phyloP scores from a whole-genome alignment of 2,113 vertebrate genomes.

The Pedetes capensis region DNA sequence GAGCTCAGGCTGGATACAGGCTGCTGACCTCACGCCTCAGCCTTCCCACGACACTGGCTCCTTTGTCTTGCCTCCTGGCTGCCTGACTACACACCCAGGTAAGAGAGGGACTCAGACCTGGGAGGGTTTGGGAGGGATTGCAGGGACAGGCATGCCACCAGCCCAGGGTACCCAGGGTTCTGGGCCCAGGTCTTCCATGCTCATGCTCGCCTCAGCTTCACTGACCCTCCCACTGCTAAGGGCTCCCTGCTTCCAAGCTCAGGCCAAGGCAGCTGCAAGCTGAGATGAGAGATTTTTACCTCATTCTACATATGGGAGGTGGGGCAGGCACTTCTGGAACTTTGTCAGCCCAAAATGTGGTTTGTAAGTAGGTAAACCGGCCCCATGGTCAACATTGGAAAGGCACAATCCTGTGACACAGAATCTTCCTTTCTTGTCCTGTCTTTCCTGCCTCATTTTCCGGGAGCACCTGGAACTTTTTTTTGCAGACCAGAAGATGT shows the following conservation, averaged over 20 bases:
- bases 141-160: fast-evolving
- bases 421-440: not conserved
- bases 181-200: fast-evolving
- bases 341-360: not conserved
- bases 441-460: not conserved
- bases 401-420: not conserved
- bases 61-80: not conserved
- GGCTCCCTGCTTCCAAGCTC: not conserved
- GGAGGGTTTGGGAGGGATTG: not conserved
- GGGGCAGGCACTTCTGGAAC: not conserved
- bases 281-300: not conserved
- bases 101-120: not conserved
- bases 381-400: not conserved
- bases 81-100: fast-evolving
- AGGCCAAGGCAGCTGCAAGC: not conserved
- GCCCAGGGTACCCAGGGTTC: fast-evolving
- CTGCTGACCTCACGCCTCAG: too few species aligned
- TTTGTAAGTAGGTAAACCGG: not conserved
- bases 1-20: not conserved
- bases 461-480: not conserved
- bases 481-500: not conserved
- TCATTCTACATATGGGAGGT: fast-evolving
- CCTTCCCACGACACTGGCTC: not conserved
- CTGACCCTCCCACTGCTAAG: not conserved
- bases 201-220: not conserved